These are phyloP conservation scores for Mnemiopsis leidyi DNA, from an alignment of 37 sponge, comb jelly and placozoan genomes.

Conservation along the genomic window DNA sequence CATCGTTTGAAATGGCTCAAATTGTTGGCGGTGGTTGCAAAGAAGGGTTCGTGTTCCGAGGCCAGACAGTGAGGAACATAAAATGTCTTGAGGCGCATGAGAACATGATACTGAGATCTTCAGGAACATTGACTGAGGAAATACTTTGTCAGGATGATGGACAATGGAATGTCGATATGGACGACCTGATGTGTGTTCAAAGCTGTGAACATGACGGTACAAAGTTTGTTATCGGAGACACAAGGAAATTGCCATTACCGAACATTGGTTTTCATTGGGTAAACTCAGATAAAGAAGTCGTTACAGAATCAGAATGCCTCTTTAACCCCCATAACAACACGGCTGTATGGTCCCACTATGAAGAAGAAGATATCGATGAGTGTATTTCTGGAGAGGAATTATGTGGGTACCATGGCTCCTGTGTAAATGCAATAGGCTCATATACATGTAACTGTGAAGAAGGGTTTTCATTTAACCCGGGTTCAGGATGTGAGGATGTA, in stretches of 20 bases:
- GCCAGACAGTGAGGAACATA: not conserved
- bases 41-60: not conserved
- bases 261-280: not conserved
- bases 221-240: not conserved
- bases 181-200: not conserved
- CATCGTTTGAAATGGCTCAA: not conserved
- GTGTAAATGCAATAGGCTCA: not conserved
- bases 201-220: not conserved
- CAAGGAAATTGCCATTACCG: not conserved
- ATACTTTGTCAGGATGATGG: not conserved
- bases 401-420: not conserved
- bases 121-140: not conserved
- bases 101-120: not conserved
- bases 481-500: not conserved
- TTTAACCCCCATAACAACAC: not conserved
- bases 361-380: not conserved
- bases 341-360: not conserved
- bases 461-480: not conserved
- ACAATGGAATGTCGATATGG: not conserved
- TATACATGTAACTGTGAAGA: not conserved
- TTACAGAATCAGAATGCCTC: not conserved
- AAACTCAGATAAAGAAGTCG: not conserved
- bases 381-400: not conserved
- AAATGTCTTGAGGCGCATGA: not conserved
- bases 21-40: slow-evolving; percentile 16